phyloP scores from a whole-genome alignment of 1,140 invertebrate species.

The Tetragonula clypearis region DNA sequence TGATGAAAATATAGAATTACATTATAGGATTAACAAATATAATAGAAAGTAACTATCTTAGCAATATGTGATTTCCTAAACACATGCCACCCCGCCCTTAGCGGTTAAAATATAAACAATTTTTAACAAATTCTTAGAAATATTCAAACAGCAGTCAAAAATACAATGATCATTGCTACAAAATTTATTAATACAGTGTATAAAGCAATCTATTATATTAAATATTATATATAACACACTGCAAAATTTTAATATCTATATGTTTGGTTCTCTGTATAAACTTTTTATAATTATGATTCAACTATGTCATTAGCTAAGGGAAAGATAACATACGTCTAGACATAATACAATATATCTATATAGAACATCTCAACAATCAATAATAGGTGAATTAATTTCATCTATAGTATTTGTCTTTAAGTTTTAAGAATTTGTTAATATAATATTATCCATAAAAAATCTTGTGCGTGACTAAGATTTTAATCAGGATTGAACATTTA shows the following conservation, averaged over 20 bases:
- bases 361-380: slow-evolving; percentile 63
- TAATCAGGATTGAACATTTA: slow-evolving; percentile 38
- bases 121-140: slow-evolving; percentile 34
- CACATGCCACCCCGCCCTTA: slow-evolving; percentile 49
- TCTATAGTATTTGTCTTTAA: slow-evolving; percentile 49
- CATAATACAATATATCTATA: slow-evolving; percentile 67
- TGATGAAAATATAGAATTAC: slow-evolving; percentile 46
- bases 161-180: slow-evolving; percentile 5
- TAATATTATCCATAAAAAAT: slow-evolving; percentile 45
- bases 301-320: slow-evolving; percentile 45
- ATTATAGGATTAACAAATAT: slow-evolving; percentile 57
- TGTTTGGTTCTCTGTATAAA: slow-evolving; percentile 35
- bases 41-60: slow-evolving; percentile 63
- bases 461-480: slow-evolving; percentile 36
- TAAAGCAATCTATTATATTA: slow-evolving; percentile 23
- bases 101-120: slow-evolving; percentile 47
- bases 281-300: slow-evolving; percentile 29
- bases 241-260: slow-evolving; percentile 26
- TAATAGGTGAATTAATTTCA: slow-evolving; percentile 59
- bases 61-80: slow-evolving; percentile 56
- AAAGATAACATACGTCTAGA: slow-evolving; percentile 58
- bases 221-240: slow-evolving; percentile 41
- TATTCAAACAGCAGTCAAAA: slow-evolving; percentile 30
- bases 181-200: slow-evolving; percentile 27
- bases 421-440: slow-evolving; percentile 51